Conservation (phyloP, 2,888 invertebrate species). For the Cactoblastis cactorum region DNA sequence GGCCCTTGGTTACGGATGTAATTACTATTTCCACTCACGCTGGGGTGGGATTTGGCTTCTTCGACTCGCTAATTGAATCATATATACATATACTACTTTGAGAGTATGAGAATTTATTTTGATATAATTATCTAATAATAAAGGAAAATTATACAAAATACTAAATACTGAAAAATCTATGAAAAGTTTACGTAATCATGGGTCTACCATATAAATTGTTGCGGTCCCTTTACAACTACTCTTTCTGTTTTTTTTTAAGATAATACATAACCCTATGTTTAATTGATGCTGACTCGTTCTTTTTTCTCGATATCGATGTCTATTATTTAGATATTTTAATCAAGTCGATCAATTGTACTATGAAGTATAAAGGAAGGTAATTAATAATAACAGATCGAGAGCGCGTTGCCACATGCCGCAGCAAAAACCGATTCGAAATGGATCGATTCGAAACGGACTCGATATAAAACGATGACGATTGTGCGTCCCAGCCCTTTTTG, state of each 20-base stretch:
- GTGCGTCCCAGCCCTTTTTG: conserved; percentile 62
- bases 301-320: conserved; percentile 46
- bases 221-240: too few species aligned
- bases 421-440: conserved; percentile 72
- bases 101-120: too few species aligned
- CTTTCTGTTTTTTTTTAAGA: not conserved
- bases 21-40: too few species aligned
- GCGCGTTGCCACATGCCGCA: conserved; percentile 66
- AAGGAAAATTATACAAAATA: too few species aligned
- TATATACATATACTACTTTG: too few species aligned
- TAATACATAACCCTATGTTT: not conserved
- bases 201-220: too few species aligned
- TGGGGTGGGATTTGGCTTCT: too few species aligned
- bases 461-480: conserved; percentile 58
- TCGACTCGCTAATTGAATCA: too few species aligned
- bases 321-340: conserved; percentile 78
- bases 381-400: conserved; percentile 70
- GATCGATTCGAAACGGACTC: conserved; percentile 71
- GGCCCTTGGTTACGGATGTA: too few species aligned
- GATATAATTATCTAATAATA: too few species aligned
- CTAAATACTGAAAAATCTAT: too few species aligned
- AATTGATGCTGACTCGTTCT: conserved; percentile 42
- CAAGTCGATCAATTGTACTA: conserved; percentile 70
- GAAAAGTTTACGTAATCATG: too few species aligned
- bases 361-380: conserved; percentile 72